Evolutionary conservation across 2,888 invertebrate genomes (phyloP).

Genomic region (Lasioglossum leucozonium): DNA sequence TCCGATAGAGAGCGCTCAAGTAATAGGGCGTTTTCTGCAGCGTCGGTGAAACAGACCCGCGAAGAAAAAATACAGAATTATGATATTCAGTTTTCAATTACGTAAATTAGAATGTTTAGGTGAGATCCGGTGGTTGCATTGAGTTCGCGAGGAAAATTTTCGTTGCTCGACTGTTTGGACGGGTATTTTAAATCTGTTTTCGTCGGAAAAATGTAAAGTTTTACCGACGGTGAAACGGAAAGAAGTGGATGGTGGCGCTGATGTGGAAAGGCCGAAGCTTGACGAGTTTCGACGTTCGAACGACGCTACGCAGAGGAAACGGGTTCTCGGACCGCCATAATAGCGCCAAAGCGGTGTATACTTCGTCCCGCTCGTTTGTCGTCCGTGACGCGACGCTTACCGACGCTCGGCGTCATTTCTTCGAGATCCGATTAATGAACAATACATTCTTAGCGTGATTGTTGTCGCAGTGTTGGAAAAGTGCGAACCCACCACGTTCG

Average conservation of each 20-base stretch:
- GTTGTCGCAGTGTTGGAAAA: conserved; percentile 12
- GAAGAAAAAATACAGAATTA: neutral
- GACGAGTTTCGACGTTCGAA: conserved; percentile 58
- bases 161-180: neutral
- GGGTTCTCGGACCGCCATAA: conserved; percentile 71
- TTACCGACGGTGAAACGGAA: conserved; percentile 25
- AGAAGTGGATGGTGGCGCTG: conserved; percentile 71
- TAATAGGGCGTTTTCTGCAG: neutral
- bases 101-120: neutral
- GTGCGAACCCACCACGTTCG: conserved; percentile 17
- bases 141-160: neutral
- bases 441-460: conserved; percentile 33
- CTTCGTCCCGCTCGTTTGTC: conserved; percentile 75
- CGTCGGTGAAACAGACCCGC: neutral
- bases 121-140: too few species aligned
- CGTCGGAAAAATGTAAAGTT: neutral
- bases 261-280: conserved; percentile 70
- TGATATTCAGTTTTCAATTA: neutral
- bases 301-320: conserved; percentile 74
- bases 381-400: conserved; percentile 80
- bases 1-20: neutral
- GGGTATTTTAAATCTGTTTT: too few species aligned
- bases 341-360: conserved; percentile 80
- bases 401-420: conserved; percentile 82
- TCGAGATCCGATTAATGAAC: conserved; percentile 52